These are phyloP conservation scores for Diadegma fenestrale DNA, from an alignment of 2,888 invertebrate species.

Conservation along the genomic window DNA sequence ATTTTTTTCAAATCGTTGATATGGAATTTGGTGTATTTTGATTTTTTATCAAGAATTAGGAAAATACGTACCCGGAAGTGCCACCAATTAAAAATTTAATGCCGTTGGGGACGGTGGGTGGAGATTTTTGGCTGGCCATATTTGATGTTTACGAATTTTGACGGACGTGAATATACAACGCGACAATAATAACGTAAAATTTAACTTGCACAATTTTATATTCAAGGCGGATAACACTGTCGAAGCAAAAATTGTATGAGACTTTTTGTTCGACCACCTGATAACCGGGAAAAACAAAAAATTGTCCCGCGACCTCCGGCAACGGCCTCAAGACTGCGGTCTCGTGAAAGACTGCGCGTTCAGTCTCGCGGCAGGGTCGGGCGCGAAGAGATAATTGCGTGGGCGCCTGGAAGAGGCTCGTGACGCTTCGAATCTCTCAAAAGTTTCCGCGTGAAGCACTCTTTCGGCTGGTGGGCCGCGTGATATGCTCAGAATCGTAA, in stretches of 20 bases:
- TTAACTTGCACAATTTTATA: neutral
- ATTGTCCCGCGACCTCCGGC: constrained; percentile 38
- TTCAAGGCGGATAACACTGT: neutral
- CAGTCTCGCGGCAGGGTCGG: constrained; percentile 29
- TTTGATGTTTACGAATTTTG: constrained; percentile 32
- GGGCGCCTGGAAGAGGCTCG: constrained; percentile 32
- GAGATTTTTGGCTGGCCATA: constrained; percentile 80
- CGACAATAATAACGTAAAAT: neutral
- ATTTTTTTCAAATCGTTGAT: neutral
- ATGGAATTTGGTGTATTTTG: neutral
- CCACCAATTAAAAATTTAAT: constrained; percentile 83
- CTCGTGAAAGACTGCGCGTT: constrained; percentile 19
- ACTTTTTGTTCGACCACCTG: constrained; percentile 53
- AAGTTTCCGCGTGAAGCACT: neutral
- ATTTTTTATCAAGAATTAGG: neutral
- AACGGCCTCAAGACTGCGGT: constrained; percentile 38
- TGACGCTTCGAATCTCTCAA: constrained; percentile 23
- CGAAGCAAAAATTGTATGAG: neutral
- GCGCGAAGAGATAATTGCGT: neutral
- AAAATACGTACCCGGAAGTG: constrained; percentile 80
- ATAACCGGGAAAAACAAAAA: constrained; percentile 30
- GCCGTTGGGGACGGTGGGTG: constrained; percentile 81
- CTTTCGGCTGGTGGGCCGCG: neutral
- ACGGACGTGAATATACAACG: neutral
- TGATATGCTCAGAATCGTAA: neutral